A percentile compares a stretch with the other conserved stretches of the same genome.
phyloP scores from a whole-genome alignment of 2,113 vertebrate genomes.

The Tinamus guttatus region DNA sequence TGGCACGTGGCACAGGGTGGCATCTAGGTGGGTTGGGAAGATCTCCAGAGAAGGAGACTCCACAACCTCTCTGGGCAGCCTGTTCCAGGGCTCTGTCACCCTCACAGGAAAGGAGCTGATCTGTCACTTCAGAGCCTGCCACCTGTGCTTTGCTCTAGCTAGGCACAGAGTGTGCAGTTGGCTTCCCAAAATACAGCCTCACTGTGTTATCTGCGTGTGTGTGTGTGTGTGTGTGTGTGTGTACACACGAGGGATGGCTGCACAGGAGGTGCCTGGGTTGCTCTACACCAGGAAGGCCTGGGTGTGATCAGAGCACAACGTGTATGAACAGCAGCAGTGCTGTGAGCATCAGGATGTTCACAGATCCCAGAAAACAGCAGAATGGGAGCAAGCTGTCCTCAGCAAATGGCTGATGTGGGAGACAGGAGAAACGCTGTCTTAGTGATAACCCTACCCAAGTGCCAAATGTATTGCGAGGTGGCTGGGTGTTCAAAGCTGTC shows the following conservation, averaged over 20 bases:
- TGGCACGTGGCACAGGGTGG: too few relatives aligned
- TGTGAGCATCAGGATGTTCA: fast-evolving
- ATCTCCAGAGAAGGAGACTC: too few relatives aligned
- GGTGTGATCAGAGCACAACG: not conserved
- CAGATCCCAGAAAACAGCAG: not conserved
- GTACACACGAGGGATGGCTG: not conserved
- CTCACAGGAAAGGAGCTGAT: not conserved
- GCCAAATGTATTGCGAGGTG: not conserved
- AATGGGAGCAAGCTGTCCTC: fast-evolving
- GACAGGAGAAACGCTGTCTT: fast-evolving
- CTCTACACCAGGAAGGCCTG: not conserved
- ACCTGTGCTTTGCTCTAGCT: not conserved
- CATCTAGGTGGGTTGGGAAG: too few relatives aligned
- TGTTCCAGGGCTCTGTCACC: too few relatives aligned
- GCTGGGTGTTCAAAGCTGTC: not conserved
- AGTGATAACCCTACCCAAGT: not conserved
- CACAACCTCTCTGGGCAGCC: too few relatives aligned
- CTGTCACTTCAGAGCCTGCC: fast-evolving
- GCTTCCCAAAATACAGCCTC: not conserved
- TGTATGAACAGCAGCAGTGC: fast-evolving
- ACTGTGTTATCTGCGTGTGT: fast-evolving
- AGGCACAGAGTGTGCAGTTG: fast-evolving
- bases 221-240: fast-evolving
- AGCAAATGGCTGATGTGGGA: not conserved
- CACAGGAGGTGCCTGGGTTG: fast-evolving